Evolutionary conservation across 2,888 invertebrate genomes (phyloP), one percentile per base, ranked within the genome.

Genomic region (Machimus rusticus): DNA sequence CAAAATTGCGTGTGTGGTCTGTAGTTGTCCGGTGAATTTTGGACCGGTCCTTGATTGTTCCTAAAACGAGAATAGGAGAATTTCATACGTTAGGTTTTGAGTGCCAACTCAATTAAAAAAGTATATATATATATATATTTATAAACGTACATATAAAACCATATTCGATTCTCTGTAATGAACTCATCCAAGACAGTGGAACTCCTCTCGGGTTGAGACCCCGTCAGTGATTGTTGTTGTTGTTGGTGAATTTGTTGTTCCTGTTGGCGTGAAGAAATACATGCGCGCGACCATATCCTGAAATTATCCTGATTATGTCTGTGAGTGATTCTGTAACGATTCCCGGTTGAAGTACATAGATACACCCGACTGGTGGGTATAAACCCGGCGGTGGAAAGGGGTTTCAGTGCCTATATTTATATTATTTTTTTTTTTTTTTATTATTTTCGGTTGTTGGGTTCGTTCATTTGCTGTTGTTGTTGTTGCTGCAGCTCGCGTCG

Each of bases 241-340:
- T 78, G 37, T 19, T 78, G 78, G 5, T 39, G 43, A 43, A 14
- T 1, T 46, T 66, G 39, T 82, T 82, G 57, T 82, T 82, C 19
- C n/a, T 57, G 66, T 82, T n/a, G 66, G 23, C 23, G 43, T 39
- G 81, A 28, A 74, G 51, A 46, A 85, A 85, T 85, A 85, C 85
- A 85, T 85, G 85, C 85, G 85, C 85, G 85, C 43, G 46, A 74
- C 46, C 28, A 85, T 74, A 85, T 85, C 85, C 85, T 74, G 46
- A 74, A 85, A 85, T 85, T 85, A 74, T 85, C 74, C 85, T 85
- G 85, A 74, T 85, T 85, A 74, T 74, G 85, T 85, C 34, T 85
- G 85, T 43, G 74, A 74, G 85, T 85, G 74, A 85, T 85, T 74
- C 85, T 74, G 85, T 74, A 46, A 51, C 74, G 43, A 34, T 74